Evolutionary conservation across 2,888 invertebrate species (phyloP).

Genomic region (Trachelus iudaicus): DNA sequence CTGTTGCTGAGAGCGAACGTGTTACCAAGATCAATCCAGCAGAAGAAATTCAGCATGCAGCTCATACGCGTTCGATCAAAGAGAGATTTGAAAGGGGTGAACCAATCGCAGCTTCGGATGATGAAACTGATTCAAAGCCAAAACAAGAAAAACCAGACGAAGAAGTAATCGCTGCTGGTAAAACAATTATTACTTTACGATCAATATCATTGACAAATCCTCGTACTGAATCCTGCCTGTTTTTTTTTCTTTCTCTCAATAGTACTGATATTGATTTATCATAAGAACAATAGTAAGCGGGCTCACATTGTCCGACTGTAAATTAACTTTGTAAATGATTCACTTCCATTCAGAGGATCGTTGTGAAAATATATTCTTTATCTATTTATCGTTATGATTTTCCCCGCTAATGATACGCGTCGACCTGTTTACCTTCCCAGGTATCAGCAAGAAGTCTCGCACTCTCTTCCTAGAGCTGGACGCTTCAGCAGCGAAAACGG

Average conservation of each 20-base stretch:
- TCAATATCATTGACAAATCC: not conserved
- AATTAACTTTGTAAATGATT: not conserved
- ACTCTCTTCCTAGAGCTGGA: conserved; percentile 88
- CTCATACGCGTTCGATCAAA: conserved; percentile 75
- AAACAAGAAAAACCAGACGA: conserved; percentile 77
- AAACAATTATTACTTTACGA: conserved; percentile 17
- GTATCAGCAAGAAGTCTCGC: conserved; percentile 87
- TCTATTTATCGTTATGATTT: not conserved
- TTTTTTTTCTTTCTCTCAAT: not conserved
- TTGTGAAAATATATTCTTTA: not conserved
- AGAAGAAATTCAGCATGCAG: conserved; percentile 61
- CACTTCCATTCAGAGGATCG: not conserved
- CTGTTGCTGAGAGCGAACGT: conserved; percentile 83
- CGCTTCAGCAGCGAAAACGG: conserved; percentile 76
- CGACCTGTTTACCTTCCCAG: conserved; percentile 62
- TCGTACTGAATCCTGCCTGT: not conserved
- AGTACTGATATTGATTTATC: not conserved
- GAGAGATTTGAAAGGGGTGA: conserved; percentile 86
- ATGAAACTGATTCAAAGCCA: conserved; percentile 68
- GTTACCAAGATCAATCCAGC: conserved; percentile 61
- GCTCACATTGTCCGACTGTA: not conserved
- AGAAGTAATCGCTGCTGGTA: conserved; percentile 84
- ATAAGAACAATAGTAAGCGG: not conserved
- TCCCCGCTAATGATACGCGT: not conserved
- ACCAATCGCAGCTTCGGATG: conserved; percentile 69